Evolutionary conservation across 1,140 invertebrate genomes (phyloP), one percentile per base, ranked within the genome.

Genomic region (Aphidius gifuensis): DNA sequence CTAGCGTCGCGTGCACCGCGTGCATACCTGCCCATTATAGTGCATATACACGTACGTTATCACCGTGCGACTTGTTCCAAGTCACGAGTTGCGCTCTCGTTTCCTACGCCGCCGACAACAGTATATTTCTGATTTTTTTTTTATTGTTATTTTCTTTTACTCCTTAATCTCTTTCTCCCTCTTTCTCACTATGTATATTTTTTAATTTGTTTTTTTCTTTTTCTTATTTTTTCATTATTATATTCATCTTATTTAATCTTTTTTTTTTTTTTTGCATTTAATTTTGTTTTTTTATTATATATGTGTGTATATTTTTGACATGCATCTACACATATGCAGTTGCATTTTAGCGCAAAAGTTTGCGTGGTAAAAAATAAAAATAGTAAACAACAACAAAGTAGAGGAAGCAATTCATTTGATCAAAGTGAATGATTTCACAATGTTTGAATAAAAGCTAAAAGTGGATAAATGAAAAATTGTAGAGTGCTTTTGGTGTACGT

Each of bases 11-110:
- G 61, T 63, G 61, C 48, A 63, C 61, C 55, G 61, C 44, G 61
- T 58, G 61, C 61, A 63, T 63, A 63, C 61, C 56, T 51, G 44
- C 55, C 61, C 61, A 63, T 63, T 63, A 63, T 58, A 63, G 56
- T 63, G 43, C 39, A 54, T 53, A 63, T 58, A 23, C 47, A 63
- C 23, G 23, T 32, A 32, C 61, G 61, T 63, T 63, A 63, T 63
- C 61, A 63, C 54, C 56, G 61, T 63, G 61, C 47, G 61, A 63
- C 61, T 63, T 63, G 61, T 58, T 46, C 61, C 61, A 21, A 63
- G 61, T 63, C 61, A 63, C 61, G 61, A 63, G 61, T 63, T 57
- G 61, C 54, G 46, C 61, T 32, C 23, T 62, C 55, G 46, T 58
- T 62, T 62, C 61, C 61, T 62, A 58, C 61, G 61, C 42, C 49